These are phyloP conservation scores for Hydractinia symbiolongicarpus DNA, from an alignment of 30 jellyfish, hydroid and myxozoan species.

Conservation along the genomic window DNA sequence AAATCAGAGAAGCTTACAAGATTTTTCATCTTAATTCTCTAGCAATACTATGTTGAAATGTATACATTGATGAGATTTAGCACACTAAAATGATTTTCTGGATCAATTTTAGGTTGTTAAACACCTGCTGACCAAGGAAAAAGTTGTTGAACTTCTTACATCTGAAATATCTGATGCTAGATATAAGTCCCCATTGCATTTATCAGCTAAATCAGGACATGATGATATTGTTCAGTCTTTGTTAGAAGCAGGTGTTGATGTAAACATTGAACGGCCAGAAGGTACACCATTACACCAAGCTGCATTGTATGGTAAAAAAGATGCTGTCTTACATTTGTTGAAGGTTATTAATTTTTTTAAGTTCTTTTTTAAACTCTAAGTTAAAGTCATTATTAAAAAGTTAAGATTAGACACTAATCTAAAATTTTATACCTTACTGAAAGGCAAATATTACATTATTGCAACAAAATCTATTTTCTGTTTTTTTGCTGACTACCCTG, in stretches of 20 bases:
- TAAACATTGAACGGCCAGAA: slow-evolving; percentile 58
- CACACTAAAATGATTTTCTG: no score
- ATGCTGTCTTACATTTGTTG: slow-evolving; percentile 54
- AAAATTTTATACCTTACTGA: no score
- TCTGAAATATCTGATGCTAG: slow-evolving; percentile 48
- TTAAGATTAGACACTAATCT: no score
- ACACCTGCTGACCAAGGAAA: slow-evolving; percentile 53
- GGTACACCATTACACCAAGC: slow-evolving; percentile 87
- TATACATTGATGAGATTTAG: no score
- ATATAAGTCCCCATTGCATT: slow-evolving; percentile 68
- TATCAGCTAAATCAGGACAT: slow-evolving; percentile 88
- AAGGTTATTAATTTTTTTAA: slow-evolving; percentile 33
- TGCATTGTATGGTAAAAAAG: slow-evolving; percentile 78
- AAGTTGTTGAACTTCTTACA: slow-evolving; percentile 47
- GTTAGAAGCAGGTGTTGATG: slow-evolving; percentile 79
- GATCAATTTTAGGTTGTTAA: slow-evolving; percentile 49
- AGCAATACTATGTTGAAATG: not conserved
- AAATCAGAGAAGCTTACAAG: no score
- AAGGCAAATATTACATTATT: no score
- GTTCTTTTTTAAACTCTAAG: no score
- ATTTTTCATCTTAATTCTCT: not conserved
- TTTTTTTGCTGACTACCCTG: no score
- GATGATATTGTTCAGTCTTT: slow-evolving; percentile 65
- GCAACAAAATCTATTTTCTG: no score
- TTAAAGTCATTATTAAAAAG: no score